Percentiles rank a stretch among this genome's conserved stretches.
Evolutionary conservation across 2,888 invertebrate genomes (phyloP).

Genomic region (Amphipoea oculea): DNA sequence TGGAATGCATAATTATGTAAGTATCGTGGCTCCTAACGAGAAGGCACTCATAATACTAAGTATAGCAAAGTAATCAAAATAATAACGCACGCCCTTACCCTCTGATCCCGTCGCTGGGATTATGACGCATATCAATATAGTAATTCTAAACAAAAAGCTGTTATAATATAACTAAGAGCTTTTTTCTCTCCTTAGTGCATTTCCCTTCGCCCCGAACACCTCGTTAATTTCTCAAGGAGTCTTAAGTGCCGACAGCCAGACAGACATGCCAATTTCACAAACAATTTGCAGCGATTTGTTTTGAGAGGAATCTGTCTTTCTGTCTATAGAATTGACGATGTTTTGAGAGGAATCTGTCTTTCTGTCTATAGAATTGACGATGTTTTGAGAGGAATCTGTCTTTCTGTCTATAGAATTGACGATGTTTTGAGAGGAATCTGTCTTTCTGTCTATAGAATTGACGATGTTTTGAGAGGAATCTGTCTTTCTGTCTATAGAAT

Average conservation of each 20-base stretch:
- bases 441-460: neutral
- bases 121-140: constrained; percentile 25
- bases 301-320: neutral
- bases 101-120: neutral
- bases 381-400: neutral
- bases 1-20: neutral
- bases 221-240: constrained; percentile 12
- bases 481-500: too few relatives aligned
- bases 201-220: neutral
- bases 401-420: neutral
- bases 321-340: neutral
- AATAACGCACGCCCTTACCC: neutral
- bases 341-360: neutral
- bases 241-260: neutral
- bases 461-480: neutral
- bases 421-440: neutral
- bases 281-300: constrained; percentile 19
- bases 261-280: constrained; percentile 19
- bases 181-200: constrained; percentile 1
- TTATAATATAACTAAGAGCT: constrained; percentile 9
- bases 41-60: neutral
- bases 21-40: neutral
- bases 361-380: neutral
- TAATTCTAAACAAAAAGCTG: constrained; percentile 14
- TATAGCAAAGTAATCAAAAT: neutral